Evolutionary conservation across 2,797 vertebrate genomes (phyloP).

Genomic region (Ceyx erithaca): DNA sequence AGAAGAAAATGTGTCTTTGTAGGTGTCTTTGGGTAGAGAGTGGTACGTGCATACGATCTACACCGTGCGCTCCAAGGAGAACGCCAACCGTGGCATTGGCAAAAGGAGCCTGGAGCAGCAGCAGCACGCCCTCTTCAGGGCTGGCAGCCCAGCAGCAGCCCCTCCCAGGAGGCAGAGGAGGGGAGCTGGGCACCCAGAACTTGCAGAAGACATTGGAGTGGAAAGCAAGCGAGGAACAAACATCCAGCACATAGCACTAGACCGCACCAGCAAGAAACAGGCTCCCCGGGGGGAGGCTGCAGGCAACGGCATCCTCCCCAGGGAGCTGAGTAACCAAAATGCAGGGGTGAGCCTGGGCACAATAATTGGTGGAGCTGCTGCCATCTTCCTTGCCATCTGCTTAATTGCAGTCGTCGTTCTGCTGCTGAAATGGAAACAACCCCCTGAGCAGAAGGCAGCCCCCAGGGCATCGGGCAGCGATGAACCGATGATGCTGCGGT

Average conservation of each 20-base stretch:
- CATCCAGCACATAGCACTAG: constrained; percentile 90
- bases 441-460: constrained; percentile 67
- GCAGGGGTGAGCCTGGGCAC: constrained; percentile 72
- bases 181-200: constrained; percentile 66
- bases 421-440: constrained; percentile 75
- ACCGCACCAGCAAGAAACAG: constrained; percentile 75
- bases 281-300: constrained; percentile 66
- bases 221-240: constrained; percentile 91
- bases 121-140: constrained; percentile 80
- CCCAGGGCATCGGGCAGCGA: constrained; percentile 79
- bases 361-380: constrained; percentile 79
- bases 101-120: constrained; percentile 87
- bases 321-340: constrained; percentile 74
- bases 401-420: constrained; percentile 74
- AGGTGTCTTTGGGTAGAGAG: constrained; percentile 92
- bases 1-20: constrained; percentile 24
- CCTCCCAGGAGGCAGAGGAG: constrained; percentile 73
- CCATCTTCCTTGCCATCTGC: constrained; percentile 82
- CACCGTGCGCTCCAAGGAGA: constrained; percentile 90
- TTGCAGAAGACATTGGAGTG: constrained; percentile 82
- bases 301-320: constrained; percentile 76
- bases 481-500: constrained; percentile 83
- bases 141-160: neutral
- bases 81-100: constrained; percentile 84
- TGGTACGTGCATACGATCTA: constrained; percentile 97